Evolutionary conservation across 2,113 vertebrate species (phyloP).

Genomic region (Rhegmatorhina hoffmannsi): DNA sequence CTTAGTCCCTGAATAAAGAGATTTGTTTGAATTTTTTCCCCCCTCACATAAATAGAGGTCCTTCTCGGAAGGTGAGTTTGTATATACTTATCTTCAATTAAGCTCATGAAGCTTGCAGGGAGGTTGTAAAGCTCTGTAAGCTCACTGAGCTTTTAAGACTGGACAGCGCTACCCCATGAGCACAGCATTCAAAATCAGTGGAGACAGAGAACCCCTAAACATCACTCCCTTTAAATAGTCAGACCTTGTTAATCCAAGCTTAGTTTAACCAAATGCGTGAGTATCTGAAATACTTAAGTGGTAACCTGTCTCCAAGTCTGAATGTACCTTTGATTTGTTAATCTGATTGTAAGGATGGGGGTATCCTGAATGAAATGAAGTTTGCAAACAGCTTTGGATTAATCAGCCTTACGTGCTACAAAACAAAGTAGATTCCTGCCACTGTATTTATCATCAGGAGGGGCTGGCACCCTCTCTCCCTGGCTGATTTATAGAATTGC

Average conservation of each 20-base stretch:
- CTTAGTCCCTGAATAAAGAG: slow-evolving; percentile 43
- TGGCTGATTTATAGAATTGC: slow-evolving; percentile 52
- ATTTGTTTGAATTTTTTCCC: slow-evolving; percentile 27
- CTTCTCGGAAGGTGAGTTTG: slow-evolving; percentile 56
- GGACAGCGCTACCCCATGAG: slow-evolving; percentile 45
- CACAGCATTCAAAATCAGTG: slow-evolving; percentile 53
- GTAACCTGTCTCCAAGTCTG: slow-evolving; percentile 50
- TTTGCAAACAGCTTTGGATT: slow-evolving; percentile 66
- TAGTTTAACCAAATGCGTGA: slow-evolving; percentile 52
- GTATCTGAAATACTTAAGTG: slow-evolving; percentile 64
- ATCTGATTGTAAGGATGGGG: slow-evolving; percentile 50
- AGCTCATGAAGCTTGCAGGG: slow-evolving; percentile 64
- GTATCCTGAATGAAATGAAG: slow-evolving; percentile 48
- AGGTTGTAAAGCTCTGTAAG: slow-evolving; percentile 69
- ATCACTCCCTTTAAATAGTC: slow-evolving; percentile 64
- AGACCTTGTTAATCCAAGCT: slow-evolving; percentile 72
- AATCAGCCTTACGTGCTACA: slow-evolving; percentile 48
- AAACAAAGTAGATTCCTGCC: slow-evolving; percentile 60
- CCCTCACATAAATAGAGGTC: slow-evolving; percentile 49
- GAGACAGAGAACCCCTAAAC: slow-evolving; percentile 58
- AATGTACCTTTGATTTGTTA: slow-evolving; percentile 67
- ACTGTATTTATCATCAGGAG: slow-evolving; percentile 40
- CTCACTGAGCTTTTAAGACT: slow-evolving; percentile 66
- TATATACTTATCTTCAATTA: slow-evolving; percentile 70
- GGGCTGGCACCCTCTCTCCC: slow-evolving; percentile 16